phyloP scores from a whole-genome alignment of 2,113 vertebrate species.

The Mus pahari region DNA sequence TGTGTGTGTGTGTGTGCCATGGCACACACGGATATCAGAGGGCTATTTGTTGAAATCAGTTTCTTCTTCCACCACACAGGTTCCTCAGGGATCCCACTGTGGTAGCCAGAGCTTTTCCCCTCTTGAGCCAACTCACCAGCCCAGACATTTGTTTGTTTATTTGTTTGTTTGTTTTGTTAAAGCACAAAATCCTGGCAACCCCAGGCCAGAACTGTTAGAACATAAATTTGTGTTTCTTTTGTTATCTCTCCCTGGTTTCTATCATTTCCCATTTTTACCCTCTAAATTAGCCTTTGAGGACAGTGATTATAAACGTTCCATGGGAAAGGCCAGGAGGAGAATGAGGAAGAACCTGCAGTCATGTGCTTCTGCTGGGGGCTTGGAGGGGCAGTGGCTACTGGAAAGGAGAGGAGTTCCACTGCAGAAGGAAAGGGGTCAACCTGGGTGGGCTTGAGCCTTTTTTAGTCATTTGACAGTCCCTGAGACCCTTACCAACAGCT shows the following conservation, averaged over 20 bases:
- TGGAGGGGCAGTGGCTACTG: neutral
- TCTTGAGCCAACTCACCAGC: neutral
- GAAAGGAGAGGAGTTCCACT: constrained; percentile 1
- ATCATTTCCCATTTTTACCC: neutral
- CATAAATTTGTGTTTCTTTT: constrained; percentile 33
- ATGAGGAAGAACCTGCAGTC: neutral
- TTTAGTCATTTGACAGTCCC: neutral
- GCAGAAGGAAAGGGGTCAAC: neutral
- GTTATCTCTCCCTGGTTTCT: constrained; percentile 43
- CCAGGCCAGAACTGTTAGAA: neutral
- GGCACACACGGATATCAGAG: neutral
- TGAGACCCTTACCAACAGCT: neutral
- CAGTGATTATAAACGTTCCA: neutral
- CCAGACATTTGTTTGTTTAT: neutral
- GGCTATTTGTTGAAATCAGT: neutral
- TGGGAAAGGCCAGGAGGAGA: neutral
- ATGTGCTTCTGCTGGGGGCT: neutral
- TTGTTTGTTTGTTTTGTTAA: neutral
- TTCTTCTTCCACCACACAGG: neutral
- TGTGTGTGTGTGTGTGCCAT: neutral
- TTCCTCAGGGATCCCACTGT: neutral
- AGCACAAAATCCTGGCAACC: neutral
- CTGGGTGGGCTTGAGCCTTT: neutral
- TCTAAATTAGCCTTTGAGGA: constrained; percentile 25
- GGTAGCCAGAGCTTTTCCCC: neutral